Conservation (phyloP, 2,113 vertebrate genomes). For the Oreochromis niloticus region DNA sequence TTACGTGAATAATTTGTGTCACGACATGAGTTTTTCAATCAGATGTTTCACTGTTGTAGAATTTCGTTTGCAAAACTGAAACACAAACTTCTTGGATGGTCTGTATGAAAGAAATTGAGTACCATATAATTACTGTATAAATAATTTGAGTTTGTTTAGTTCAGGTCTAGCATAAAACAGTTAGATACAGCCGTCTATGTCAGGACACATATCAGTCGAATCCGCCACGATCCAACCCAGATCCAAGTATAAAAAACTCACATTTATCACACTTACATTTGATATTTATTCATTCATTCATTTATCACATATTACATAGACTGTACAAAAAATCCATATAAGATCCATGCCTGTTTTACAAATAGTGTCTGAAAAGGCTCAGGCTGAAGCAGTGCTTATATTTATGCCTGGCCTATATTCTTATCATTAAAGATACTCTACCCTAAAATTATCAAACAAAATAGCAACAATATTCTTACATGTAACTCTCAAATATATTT, state of each 20-base stretch:
- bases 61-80: background rate
- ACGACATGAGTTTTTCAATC: background rate
- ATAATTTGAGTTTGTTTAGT: background rate
- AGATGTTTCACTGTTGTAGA: background rate
- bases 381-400: background rate
- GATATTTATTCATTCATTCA: fast-evolving
- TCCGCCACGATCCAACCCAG: fast-evolving
- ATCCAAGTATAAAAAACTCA: background rate
- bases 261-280: background rate
- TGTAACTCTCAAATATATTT: background rate
- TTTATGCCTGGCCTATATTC: background rate
- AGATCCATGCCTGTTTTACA: background rate
- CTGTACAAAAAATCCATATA: background rate
- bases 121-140: background rate
- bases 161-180: background rate
- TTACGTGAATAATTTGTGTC: background rate
- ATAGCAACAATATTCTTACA: background rate
- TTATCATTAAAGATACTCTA: background rate
- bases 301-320: background rate
- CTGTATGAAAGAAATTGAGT: background rate
- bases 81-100: background rate
- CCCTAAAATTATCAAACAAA: background rate
- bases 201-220: background rate
- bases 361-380: fast-evolving
- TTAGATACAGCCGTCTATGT: fast-evolving